Evolutionary conservation across 2,113 vertebrate species (phyloP).

Genomic region (Hiodon alosoides): DNA sequence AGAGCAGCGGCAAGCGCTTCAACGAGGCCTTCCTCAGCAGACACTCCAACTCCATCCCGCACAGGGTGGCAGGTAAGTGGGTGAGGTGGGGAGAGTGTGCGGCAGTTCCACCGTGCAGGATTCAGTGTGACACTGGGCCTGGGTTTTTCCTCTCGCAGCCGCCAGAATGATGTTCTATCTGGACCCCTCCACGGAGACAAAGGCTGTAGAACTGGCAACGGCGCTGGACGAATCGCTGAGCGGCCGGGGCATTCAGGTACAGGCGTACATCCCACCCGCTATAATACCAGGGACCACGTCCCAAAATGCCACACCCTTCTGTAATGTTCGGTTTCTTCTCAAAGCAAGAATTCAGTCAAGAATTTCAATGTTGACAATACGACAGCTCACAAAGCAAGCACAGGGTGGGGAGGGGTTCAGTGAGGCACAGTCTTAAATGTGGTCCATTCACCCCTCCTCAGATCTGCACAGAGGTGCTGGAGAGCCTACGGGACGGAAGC

Average conservation of each 20-base stretch:
- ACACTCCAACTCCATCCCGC: conserved; percentile 90
- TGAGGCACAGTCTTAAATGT: not conserved
- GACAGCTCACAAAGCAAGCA: not conserved
- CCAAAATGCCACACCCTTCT: too few relatives aligned
- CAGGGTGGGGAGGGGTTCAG: too few relatives aligned
- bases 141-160: conserved; percentile 51
- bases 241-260: conserved; percentile 86
- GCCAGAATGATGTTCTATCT: conserved; percentile 97
- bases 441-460: conserved; percentile 38
- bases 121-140: not conserved
- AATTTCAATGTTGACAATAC: too few relatives aligned
- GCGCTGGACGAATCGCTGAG: conserved; percentile 81
- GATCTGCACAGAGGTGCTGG: conserved; percentile 88
- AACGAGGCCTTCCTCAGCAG: conserved; percentile 94
- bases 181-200: conserved; percentile 83
- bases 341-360: too few relatives aligned
- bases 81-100: too few relatives aligned
- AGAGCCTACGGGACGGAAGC: conserved; percentile 77
- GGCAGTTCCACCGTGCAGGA: too few relatives aligned
- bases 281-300: not conserved
- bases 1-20: conserved; percentile 92
- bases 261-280: too few relatives aligned
- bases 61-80: conserved; percentile 85
- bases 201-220: conserved; percentile 83
- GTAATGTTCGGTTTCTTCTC: too few relatives aligned